Base-by-base conservation (phyloP, 2,113 vertebrate species). In the Odobenus rosmarus region DNA sequence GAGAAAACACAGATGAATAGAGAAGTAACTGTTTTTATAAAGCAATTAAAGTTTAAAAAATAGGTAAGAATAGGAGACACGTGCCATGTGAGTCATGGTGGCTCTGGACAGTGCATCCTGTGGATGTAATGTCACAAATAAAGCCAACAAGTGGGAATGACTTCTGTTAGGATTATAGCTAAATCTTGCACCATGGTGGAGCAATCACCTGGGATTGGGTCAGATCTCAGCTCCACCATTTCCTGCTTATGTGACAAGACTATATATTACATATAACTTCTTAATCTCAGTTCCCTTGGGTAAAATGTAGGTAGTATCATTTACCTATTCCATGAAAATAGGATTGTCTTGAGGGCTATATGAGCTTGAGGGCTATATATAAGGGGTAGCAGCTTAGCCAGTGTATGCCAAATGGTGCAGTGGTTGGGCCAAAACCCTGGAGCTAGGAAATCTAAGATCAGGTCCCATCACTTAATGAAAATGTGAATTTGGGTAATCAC, bases 21-120 rank as follows among this genome's bases (percentile, higher is more conserved):
- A 88, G 24, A 86, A 85, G 33, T 80, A 92, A 69, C 16, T 74
- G 18, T 59, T 92, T 97, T 87, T 53, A 76, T 8, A 90, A 88
- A 88, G 28, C 12, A 39, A 7, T 53, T 93, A 19, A 42, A 67
- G 23, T 55, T 82, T 57, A 51, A 59, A 42, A 79, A 71, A 76
- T 82, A 86, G 5, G 24, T 79, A 39, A 79, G 6, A 18, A 46
- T 7, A 24, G 51, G 26, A 76, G 76, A 31, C 23, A 61, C 67
- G 5, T 19, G 18, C 18, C 31, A 26, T 1, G 2, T 23, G 49
- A 64, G 5, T 89, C n/a, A 28, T 15, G 42, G 11, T 26, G 11
- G 16, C 21, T 72, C 4, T 84, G 36, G 31, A 24, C 3, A 49
- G 31, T 26, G 3, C 4, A 31, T 86, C 39, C 15, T 77, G 4